A percentile compares a stretch with the other conserved stretches of the same genome.
Evolutionary conservation across 2,888 invertebrate species (phyloP).

Genomic region (Limnephilus lunatus): DNA sequence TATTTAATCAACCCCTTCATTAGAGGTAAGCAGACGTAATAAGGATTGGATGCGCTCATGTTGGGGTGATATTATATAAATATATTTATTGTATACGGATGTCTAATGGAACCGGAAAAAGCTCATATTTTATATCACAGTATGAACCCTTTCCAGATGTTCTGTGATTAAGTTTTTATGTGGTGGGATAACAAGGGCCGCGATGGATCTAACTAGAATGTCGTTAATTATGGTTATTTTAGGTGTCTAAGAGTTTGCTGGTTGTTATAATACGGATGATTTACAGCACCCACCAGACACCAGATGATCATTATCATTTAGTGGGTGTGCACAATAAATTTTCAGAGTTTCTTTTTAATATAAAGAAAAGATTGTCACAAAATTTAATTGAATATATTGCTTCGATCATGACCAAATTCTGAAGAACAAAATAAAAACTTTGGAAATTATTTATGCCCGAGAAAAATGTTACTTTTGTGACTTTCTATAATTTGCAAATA

Average conservation of each 20-base stretch:
- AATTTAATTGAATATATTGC: neutral
- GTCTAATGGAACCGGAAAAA: constrained; percentile 39
- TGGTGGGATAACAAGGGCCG: constrained; percentile 22
- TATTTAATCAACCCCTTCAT: neutral
- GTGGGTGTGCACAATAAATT: neutral
- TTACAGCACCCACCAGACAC: neutral
- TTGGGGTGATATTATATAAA: constrained; percentile 34
- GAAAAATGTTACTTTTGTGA: too few species aligned
- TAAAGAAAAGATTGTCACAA: neutral
- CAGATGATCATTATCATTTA: neutral
- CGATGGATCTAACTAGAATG: constrained; percentile 23
- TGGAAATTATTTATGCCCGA: too few species aligned
- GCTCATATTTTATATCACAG: constrained; percentile 31
- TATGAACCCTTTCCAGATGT: constrained; percentile 40
- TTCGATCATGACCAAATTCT: neutral
- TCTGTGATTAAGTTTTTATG: constrained; percentile 18
- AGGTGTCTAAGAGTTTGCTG: neutral
- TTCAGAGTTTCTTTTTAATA: neutral
- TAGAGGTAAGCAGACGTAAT: neutral
- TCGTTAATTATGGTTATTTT: constrained; percentile 19
- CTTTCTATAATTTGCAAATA: too few species aligned
- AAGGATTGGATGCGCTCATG: neutral
- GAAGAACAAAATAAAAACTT: too few species aligned
- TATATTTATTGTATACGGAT: constrained; percentile 17
- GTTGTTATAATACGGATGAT: neutral